Conservation (phyloP, 1,140 invertebrate genomes). For the Drosophila dunni region DNA sequence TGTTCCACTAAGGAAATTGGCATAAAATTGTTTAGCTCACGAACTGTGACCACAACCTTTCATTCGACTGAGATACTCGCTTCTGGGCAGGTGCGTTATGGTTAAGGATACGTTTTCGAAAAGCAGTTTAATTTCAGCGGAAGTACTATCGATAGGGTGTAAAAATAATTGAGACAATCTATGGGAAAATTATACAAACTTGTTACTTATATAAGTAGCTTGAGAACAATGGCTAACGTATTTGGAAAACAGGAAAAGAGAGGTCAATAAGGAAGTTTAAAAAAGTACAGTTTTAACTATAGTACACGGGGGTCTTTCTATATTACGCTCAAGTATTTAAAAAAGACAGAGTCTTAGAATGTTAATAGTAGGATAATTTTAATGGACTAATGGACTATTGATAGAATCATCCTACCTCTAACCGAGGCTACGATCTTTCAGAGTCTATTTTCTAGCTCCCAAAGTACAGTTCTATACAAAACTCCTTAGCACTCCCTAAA, state of each 20-base stretch:
- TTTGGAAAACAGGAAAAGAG: neutral
- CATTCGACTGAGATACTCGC: constrained; percentile 42
- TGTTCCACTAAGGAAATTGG: constrained; percentile 69
- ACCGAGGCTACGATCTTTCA: too few relatives aligned
- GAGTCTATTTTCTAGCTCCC: neutral
- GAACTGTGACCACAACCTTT: constrained; percentile 73
- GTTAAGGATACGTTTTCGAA: constrained; percentile 49
- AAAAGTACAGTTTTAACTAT: too few relatives aligned
- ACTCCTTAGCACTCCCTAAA: neutral
- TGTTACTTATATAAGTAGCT: neutral
- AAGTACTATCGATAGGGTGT: constrained; percentile 40
- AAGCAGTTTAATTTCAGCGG: constrained; percentile 25
- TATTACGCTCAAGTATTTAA: too few relatives aligned
- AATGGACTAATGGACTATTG: too few relatives aligned
- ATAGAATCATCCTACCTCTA: too few relatives aligned
- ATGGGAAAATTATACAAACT: constrained; percentile 34
- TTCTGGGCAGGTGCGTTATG: constrained; percentile 62
- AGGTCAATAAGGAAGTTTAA: too few relatives aligned
- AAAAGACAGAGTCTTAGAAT: too few relatives aligned
- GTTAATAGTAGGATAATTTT: too few relatives aligned
- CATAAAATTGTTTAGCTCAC: constrained; percentile 75
- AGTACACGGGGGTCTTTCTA: too few relatives aligned
- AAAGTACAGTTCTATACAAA: constrained; percentile 8
- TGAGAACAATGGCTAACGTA: neutral
- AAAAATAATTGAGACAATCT: constrained; percentile 4